Evolutionary conservation across 2,888 invertebrate species (phyloP).

Genomic region (Hirtodrosophila alboralis): DNA sequence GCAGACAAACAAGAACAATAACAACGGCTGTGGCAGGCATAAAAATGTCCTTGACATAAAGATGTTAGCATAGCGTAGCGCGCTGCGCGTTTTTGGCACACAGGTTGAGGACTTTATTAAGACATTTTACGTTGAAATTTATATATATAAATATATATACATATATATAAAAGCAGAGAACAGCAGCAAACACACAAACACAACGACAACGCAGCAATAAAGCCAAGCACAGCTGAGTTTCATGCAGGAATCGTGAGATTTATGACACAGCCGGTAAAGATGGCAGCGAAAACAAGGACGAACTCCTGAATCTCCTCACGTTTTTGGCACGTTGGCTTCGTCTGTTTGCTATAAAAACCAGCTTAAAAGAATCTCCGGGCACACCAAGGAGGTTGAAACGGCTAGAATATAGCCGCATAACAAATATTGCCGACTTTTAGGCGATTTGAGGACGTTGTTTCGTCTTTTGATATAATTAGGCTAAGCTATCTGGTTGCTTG

Average conservation of each 20-base stretch:
- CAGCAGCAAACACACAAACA: constrained; percentile 31
- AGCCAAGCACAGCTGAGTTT: constrained; percentile 73
- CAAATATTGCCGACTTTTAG: constrained; percentile 47
- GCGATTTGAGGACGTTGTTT: constrained; percentile 35
- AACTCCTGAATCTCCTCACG: constrained; percentile 33
- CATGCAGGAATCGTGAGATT: constrained; percentile 78
- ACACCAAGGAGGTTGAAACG: too few relatives aligned
- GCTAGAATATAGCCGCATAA: too few relatives aligned
- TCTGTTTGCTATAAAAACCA: too few relatives aligned
- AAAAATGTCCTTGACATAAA: constrained; percentile 81
- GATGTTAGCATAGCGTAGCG: constrained; percentile 46
- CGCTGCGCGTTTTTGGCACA: constrained; percentile 6
- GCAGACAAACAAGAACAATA: constrained; percentile 28
- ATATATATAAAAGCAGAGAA: constrained; percentile 61
- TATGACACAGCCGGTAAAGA: constrained; percentile 58
- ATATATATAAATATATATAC: too few relatives aligned
- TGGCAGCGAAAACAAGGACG: constrained; percentile 20
- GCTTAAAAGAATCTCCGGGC: constrained; percentile 46
- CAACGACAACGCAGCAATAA: constrained; percentile 52
- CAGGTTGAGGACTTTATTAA: constrained; percentile 71
- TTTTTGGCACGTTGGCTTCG: constrained; percentile 33
- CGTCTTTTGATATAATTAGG: constrained; percentile 42
- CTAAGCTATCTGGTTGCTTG: constrained; percentile 30
- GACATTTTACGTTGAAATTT: constrained; percentile 78
- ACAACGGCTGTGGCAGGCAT: constrained; percentile 64